These are phyloP conservation scores for Pollenia angustigena DNA, from an alignment of 2,888 invertebrate species.

Conservation along the genomic window DNA sequence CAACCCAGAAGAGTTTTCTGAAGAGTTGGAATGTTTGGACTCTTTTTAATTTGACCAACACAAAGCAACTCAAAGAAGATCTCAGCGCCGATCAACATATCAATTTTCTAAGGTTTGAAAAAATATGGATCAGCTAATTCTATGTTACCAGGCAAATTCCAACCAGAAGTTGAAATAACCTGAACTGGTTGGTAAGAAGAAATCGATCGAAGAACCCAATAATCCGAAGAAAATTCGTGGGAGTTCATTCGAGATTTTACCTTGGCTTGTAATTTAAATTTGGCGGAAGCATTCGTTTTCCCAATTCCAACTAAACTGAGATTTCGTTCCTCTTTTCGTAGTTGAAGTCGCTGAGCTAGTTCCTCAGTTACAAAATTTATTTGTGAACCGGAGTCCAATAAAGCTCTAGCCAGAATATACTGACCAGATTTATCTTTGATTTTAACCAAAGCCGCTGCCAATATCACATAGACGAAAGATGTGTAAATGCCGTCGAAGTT, in stretches of 20 bases:
- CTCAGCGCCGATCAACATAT: too few relatives aligned
- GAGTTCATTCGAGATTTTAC: constrained; percentile 29
- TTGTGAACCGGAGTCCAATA: constrained; percentile 54
- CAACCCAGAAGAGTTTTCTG: constrained; percentile 61
- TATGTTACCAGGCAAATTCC: constrained; percentile 60
- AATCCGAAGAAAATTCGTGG: constrained; percentile 53
- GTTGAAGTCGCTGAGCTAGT: constrained; percentile 41
- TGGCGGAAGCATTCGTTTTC: constrained; percentile 38
- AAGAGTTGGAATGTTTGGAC: constrained; percentile 33
- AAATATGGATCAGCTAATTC: constrained; percentile 23
- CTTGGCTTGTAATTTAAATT: constrained; percentile 41
- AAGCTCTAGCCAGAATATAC: constrained; percentile 37
- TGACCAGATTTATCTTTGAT: constrained; percentile 46
- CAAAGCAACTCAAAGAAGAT: too few relatives aligned
- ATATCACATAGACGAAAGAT: constrained; percentile 49
- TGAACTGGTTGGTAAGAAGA: constrained; percentile 15
- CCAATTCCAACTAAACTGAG: constrained; percentile 53
- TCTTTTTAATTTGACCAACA: too few relatives aligned
- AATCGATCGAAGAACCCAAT: constrained; percentile 44
- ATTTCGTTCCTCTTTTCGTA: constrained; percentile 32
- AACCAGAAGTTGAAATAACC: constrained; percentile 17
- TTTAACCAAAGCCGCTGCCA: constrained; percentile 56
- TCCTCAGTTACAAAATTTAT: constrained; percentile 60
- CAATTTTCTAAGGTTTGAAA: too few relatives aligned
- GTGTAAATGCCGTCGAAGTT: constrained; percentile 17